Percentiles rank a stretch among this genome's conserved stretches.
Evolutionary conservation across 2,888 invertebrate species (phyloP).

Genomic region (Apodemia hepburni): DNA sequence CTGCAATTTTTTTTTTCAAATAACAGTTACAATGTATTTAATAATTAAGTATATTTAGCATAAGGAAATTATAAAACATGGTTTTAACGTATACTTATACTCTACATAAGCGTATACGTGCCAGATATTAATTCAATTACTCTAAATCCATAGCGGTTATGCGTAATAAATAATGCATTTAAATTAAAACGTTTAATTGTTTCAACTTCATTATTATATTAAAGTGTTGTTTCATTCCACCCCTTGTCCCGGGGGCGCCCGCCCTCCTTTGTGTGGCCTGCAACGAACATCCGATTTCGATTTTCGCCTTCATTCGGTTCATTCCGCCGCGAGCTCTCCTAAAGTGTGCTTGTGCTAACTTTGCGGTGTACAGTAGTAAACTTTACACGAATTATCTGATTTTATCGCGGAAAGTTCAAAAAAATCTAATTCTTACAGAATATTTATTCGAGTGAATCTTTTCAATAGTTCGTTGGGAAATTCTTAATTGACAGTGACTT

Average conservation of each 20-base stretch:
- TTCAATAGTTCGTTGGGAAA: not conserved
- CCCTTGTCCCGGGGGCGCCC: constrained; percentile 52
- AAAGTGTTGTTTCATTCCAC: constrained; percentile 76
- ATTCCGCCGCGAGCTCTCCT: constrained; percentile 58
- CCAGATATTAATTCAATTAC: not conserved
- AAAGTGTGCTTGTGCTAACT: constrained; percentile 42
- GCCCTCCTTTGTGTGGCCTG: constrained; percentile 42
- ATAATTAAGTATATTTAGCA: no score
- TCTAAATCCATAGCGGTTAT: constrained; percentile 3
- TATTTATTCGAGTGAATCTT: not conserved
- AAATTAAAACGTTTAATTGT: constrained; percentile 79
- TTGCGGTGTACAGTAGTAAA: constrained; percentile 44
- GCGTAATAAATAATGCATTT: constrained; percentile 37
- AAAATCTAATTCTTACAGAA: not conserved
- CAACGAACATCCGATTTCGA: constrained; percentile 34
- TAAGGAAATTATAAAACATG: no score
- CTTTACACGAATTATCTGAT: constrained; percentile 62
- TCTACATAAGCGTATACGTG: no score
- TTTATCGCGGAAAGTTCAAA: constrained; percentile 20
- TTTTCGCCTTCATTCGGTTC: constrained; percentile 41
- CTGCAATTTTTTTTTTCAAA: no score
- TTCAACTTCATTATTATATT: constrained; percentile 79
- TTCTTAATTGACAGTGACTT: constrained; percentile 30
- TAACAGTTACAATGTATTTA: no score
- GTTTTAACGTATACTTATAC: no score